Base-by-base conservation (phyloP, 2,113 vertebrate species). In the Cynopterus brachyotis region DNA sequence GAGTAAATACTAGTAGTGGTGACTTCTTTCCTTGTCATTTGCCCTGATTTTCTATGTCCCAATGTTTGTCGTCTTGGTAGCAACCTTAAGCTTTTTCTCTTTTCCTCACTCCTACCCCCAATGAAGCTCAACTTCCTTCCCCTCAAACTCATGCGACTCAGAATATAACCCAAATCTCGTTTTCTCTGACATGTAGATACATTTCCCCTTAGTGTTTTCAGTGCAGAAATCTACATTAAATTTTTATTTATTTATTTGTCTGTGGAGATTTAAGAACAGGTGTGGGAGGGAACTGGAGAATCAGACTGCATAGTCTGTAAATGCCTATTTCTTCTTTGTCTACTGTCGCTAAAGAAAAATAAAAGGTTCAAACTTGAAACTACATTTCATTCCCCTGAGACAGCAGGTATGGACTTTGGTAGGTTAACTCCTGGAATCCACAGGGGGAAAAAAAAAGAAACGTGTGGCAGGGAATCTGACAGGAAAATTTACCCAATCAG, bases 241-340 rank as follows among this genome's bases (percentile, higher is more conserved):
- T 76, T 37, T 93, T 89, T 79, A 85, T 76, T 30, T 4, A 57
- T 94, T 89, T 40, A 9, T 11, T 82, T 79, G 3, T 15, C 16
- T 64, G 2, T 64, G 40, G 11, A 75, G 11, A 45, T 64, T 62
- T 64, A 64, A 70, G 15, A 92, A 37, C 13, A 10, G 53, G n/a
- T 26, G 6, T 75, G 32, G 3, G 69, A 9, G 81, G 45, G 59
- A 60, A 85, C 5, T 72, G 4, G 75, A 75, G 22, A 47, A n/a
- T 91, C 24, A 55, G 47, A 35, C 22, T 69, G 50, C 0, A 45
- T 78, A 55, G 93, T 81, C 24, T 47, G 6, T 53, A 66, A 84
- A 50, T 80, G 12, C 37, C 11, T 72, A 35, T 88, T 97, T 91
- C 26, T 80, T 89, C 42, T 55, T 79, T 83, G 62, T 80, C 92